Percentiles rank a stretch among this genome's conserved stretches.
Evolutionary conservation across 2,888 invertebrate species (phyloP).

Genomic region (Bimastos eiseni): DNA sequence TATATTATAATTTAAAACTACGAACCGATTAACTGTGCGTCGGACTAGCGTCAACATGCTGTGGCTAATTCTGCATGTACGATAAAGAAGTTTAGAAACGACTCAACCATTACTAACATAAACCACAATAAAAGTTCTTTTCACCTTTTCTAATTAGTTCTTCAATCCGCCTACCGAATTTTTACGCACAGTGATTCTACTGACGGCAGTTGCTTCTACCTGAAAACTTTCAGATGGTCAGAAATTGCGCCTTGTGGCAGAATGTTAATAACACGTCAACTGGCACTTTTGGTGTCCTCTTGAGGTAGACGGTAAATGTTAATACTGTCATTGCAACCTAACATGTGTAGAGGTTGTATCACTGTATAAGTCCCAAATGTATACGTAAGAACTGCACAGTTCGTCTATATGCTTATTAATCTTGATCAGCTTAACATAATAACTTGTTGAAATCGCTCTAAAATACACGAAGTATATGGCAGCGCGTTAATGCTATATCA

Average conservation of each 20-base stretch:
- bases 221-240: not conserved
- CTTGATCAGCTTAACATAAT: not conserved
- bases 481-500: not conserved
- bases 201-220: not conserved
- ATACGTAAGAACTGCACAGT: not conserved
- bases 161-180: not conserved
- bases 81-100: not conserved
- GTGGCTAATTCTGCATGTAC: not conserved
- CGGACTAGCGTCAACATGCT: not conserved
- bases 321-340: not conserved
- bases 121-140: no score
- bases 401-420: not conserved
- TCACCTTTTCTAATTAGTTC: not conserved
- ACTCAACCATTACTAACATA: no score
- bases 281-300: not conserved
- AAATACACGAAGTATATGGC: not conserved
- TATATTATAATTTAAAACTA: not conserved
- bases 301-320: not conserved
- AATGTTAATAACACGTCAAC: no score
- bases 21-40: not conserved
- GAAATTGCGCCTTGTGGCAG: not conserved
- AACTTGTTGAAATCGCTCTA: not conserved
- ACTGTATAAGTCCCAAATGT: not conserved
- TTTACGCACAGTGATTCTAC: not conserved
- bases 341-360: not conserved